Evolutionary conservation across 1,140 invertebrate species (phyloP), one percentile per base, ranked within the genome.

Genomic region (Aradophagus sp.): DNA sequence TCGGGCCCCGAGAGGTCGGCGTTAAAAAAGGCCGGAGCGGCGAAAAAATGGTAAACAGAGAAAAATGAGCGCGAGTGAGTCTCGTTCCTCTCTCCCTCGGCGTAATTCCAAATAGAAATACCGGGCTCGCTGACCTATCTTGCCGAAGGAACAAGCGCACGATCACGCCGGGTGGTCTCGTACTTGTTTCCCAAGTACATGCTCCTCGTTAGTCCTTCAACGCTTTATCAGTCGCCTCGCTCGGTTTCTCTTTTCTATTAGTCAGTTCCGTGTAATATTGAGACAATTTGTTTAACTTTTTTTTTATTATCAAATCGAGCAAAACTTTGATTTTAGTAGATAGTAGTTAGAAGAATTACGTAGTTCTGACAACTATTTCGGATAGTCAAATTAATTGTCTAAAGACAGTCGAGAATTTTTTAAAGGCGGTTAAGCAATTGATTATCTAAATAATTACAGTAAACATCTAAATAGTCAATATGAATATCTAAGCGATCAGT

Each of bases 131-230:
- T 67, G 70, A 67, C 70, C 70, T 67, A 67, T 63, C 70, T 63
- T 19, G 39, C 36, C 13, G 47, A 55, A 52, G 27, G 70, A 67
- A 73, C 70, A 73, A 73, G 63, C 69, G 15, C 63, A 68, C 70
- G 63, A 73, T 73, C 63, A 39, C 70, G 26, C 59, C 70, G 63
- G 63, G 70, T 73, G 70, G 70, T 73, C 70, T 68, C 53, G 70
- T 73, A 68, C 70, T 73, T 65, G 59, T 73, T 73, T 48, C 44
- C 39, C 13, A 26, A 20, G 52, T 68, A 55, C 47, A 68, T 45
- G 61, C 47, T 61, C 65, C 65, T 69, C 59, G 71, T 66, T 73
- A 73, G 52, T 73, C 65, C 55, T 65, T 61, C 61, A 52, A 68
- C 31, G 65, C 69, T 73, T 73, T 74, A 74, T 74, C 71, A 69